Percentiles rank a stretch among this genome's conserved stretches.
Evolutionary conservation across 2,888 invertebrate species (phyloP).

Genomic region (Agonopterix arenella): DNA sequence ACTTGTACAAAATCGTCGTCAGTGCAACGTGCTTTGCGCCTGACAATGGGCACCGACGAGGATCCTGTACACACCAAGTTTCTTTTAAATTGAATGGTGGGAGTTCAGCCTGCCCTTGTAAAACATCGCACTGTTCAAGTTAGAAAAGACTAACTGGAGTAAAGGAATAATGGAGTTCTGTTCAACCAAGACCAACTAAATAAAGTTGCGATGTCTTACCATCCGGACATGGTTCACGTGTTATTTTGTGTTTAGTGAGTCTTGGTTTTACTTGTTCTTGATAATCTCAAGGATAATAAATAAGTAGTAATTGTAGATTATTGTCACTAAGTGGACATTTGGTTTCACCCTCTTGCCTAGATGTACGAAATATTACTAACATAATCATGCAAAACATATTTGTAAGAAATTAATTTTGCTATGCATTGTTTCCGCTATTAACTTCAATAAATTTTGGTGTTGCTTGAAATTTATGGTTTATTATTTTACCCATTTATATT

Average conservation of each 20-base stretch:
- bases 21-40: slow-evolving; percentile 25
- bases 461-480: slow-evolving; percentile 40
- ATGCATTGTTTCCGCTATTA: slow-evolving; percentile 56
- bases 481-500: background rate
- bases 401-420: slow-evolving; percentile 35
- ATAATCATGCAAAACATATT: background rate
- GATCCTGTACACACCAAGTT: slow-evolving; percentile 68
- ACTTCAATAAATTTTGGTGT: slow-evolving; percentile 60
- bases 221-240: slow-evolving; percentile 43
- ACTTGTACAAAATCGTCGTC: slow-evolving; percentile 67
- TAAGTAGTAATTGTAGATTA: slow-evolving; percentile 19
- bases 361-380: slow-evolving; percentile 14
- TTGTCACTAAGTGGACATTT: slow-evolving; percentile 17
- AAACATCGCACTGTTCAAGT: slow-evolving; percentile 73
- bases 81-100: slow-evolving; percentile 76
- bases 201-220: slow-evolving; percentile 49
- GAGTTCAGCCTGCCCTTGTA: slow-evolving; percentile 62
- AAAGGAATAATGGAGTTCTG: slow-evolving; percentile 73
- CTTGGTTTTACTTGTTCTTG: slow-evolving; percentile 73
- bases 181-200: slow-evolving; percentile 78
- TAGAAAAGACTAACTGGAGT: slow-evolving; percentile 73
- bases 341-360: slow-evolving; percentile 31
- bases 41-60: slow-evolving; percentile 44
- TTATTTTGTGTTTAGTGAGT: slow-evolving; percentile 75
- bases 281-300: slow-evolving; percentile 39